Evolutionary conservation across 1,140 invertebrate species (phyloP), one percentile per base, ranked within the genome.

Genomic region (Drosophila neocordata): DNA sequence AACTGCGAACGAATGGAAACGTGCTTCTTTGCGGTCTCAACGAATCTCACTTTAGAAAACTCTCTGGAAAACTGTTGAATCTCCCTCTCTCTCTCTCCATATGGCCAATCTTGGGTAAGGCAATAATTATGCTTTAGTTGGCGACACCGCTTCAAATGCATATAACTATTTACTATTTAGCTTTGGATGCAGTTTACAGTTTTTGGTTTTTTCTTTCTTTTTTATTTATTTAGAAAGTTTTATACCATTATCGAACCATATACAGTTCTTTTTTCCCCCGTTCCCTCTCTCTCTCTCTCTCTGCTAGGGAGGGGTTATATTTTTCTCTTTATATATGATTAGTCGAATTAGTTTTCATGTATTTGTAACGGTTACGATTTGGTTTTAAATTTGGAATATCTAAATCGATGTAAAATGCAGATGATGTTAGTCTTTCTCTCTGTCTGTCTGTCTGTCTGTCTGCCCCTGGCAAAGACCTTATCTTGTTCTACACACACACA

Each of bases 81-180:
- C 77, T 77, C 53, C n/a, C n/a, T n/a, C n/a, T n/a, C n/a, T n/a
- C n/a, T n/a, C n/a, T n/a, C n/a, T n/a, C n/a, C n/a, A n/a, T 44
- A 68, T 75, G 48, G 65, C 70, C 81, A 69, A 76, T 63, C 73
- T 59, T 56, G 73, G 69, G 65, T 76, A 67, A 51, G 75, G 65
- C 79, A 75, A 79, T 87, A 88, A 87, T 87, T 88, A 88, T 87
- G 85, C 68, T 85, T 82, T 78, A 87, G 82, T 82, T 88, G 83
- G 82, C 79, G 82, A 82, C 82, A 76, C 59, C n/a, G 69, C 62
- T 59, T 62, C 65, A 63, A 65, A 67, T 69, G 51, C 69, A 71
- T 65, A 60, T 61, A 68, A 53, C 70, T 67, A 56, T 59, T 59
- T 41, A 73, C 71, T 76, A 76, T 76, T 31, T 69, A 69, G 73